A percentile compares a stretch with the other conserved stretches of the same genome.
phyloP scores from a whole-genome alignment of 1,140 invertebrate species.

The Chironomus striatipennis region DNA sequence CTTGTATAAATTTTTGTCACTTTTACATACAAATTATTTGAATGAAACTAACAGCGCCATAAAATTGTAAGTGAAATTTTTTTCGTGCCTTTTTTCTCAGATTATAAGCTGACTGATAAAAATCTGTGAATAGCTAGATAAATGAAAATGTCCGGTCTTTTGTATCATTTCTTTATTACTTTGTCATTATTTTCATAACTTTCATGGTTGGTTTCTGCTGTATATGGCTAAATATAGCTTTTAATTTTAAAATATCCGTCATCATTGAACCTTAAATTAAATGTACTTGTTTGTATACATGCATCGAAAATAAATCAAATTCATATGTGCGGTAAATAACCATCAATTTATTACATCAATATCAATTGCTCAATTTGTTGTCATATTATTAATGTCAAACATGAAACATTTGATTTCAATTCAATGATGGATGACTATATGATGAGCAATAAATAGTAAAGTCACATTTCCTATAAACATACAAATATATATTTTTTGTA shows the following conservation, averaged over 20 bases:
- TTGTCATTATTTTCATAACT: neutral
- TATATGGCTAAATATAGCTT: no score
- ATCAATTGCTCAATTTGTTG: neutral
- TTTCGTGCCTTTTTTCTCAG: neutral
- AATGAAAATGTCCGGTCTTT: conserved; percentile 1
- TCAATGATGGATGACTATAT: neutral
- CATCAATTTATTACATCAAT: neutral
- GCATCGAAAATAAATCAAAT: neutral
- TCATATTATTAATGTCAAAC: neutral
- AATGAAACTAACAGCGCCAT: neutral
- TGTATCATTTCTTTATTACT: neutral
- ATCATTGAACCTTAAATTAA: no score
- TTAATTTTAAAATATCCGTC: no score
- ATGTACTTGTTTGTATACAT: no score
- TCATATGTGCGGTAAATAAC: neutral
- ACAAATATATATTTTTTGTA: neutral
- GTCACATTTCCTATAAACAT: no score
- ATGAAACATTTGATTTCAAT: neutral
- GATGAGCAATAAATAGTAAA: neutral
- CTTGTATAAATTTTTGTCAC: neutral
- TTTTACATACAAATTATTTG: neutral
- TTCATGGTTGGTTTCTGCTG: no score
- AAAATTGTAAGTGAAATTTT: conserved; percentile 14
- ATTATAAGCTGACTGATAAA: neutral
- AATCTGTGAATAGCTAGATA: neutral